Percentiles rank a stretch among this genome's conserved stretches.
These are phyloP conservation scores for Leptestheria dahalacensis DNA, from an alignment of 1,140 invertebrate genomes.

Conservation along the genomic window DNA sequence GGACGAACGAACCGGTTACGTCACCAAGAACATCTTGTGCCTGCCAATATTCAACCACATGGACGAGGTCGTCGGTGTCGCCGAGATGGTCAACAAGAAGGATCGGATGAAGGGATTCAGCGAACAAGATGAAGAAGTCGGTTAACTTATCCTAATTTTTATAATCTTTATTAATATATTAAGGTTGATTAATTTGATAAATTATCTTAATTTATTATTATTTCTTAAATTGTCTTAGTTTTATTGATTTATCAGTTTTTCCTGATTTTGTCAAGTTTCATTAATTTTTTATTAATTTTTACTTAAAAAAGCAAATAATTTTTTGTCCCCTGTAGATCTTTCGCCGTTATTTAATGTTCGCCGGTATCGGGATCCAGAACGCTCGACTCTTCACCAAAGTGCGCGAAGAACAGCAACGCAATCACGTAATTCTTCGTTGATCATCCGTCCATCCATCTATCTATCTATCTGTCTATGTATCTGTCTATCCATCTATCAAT, in stretches of 20 bases:
- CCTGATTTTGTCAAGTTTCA: constrained; percentile 14
- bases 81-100: constrained; percentile 93
- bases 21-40: constrained; percentile 74
- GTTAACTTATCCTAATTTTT: not conserved
- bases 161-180: constrained; percentile 5
- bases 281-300: not conserved
- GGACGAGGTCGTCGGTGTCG: constrained; percentile 88
- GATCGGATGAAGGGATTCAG: constrained; percentile 64
- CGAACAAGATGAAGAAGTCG: constrained; percentile 63
- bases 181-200: too few relatives aligned
- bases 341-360: constrained; percentile 79
- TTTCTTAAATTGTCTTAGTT: not conserved
- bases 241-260: not conserved
- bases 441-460: too few relatives aligned
- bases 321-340: constrained; percentile 32
- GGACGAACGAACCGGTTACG: constrained; percentile 80
- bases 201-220: not conserved
- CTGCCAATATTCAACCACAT: constrained; percentile 93
- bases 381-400: constrained; percentile 91
- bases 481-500: too few relatives aligned
- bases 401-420: constrained; percentile 78
- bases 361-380: constrained; percentile 93
- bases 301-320: not conserved
- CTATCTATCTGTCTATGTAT: too few relatives aligned
- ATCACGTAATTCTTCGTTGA: constrained; percentile 46